A percentile compares a stretch with the other conserved stretches of the same genome.
These are phyloP conservation scores for Orestias chungarensis DNA, from an alignment of 2,797 vertebrate genomes.

Conservation along the genomic window DNA sequence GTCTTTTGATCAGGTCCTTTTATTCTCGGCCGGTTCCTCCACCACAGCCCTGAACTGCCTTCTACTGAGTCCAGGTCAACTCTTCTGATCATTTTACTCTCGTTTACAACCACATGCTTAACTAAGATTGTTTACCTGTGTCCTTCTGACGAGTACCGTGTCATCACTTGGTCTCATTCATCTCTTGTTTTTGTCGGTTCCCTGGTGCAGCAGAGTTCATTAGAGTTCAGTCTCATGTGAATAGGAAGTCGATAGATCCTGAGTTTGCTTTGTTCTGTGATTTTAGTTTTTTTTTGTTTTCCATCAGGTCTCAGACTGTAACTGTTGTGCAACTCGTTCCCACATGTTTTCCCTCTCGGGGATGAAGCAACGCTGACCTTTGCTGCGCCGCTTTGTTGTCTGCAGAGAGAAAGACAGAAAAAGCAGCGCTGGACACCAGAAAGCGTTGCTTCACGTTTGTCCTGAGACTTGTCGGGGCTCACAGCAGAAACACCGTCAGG, in stretches of 20 bases:
- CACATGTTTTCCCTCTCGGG: conserved; percentile 8
- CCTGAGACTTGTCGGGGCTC: neutral
- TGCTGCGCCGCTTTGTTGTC: neutral
- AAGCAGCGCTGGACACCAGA: neutral
- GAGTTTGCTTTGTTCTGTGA: neutral
- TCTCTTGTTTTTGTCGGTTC: neutral
- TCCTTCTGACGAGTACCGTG: too few relatives aligned
- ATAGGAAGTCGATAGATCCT: neutral
- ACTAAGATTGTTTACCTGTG: too few relatives aligned
- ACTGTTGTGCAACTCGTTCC: neutral
- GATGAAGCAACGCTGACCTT: conserved; percentile 37
- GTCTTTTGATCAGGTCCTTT: too few relatives aligned
- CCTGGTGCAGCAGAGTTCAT: neutral
- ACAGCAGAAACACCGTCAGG: neutral
- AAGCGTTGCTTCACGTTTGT: conserved; percentile 2
- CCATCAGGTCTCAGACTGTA: neutral
- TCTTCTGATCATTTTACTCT: too few relatives aligned
- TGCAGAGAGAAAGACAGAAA: conserved; percentile 8
- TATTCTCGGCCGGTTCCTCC: too few relatives aligned
- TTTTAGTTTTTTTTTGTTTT: neutral
- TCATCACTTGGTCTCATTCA: too few relatives aligned
- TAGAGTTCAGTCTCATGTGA: conserved; percentile 5
- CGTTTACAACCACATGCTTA: too few relatives aligned
- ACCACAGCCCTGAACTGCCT: too few relatives aligned
- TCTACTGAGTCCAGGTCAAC: too few relatives aligned